phyloP scores from a whole-genome alignment of 2,888 invertebrate genomes.

The Rhagium mordax region DNA sequence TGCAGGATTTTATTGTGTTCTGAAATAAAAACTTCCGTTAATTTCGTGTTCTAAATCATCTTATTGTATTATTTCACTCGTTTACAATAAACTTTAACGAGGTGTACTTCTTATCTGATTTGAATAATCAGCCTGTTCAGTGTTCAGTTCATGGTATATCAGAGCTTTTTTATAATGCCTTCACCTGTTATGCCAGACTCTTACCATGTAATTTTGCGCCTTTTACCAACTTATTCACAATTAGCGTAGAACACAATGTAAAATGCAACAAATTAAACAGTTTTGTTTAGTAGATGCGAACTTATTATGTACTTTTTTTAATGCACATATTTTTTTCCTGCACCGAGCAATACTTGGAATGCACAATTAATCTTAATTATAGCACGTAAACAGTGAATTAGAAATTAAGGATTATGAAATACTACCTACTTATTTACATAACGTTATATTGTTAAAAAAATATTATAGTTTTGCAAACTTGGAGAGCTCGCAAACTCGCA shows the following conservation, averaged over 20 bases:
- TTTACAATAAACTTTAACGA: slow-evolving; percentile 58
- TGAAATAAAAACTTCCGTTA: slow-evolving; percentile 60
- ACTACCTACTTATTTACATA: too few relatives aligned
- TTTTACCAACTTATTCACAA: slow-evolving; percentile 18
- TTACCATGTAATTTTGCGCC: background rate
- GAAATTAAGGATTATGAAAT: too few relatives aligned
- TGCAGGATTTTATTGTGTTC: slow-evolving; percentile 51
- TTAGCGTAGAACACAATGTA: slow-evolving; percentile 5
- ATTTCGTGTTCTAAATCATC: slow-evolving; percentile 57
- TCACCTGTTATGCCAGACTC: slow-evolving; percentile 20
- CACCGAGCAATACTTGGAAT: background rate
- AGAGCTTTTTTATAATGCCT: slow-evolving; percentile 21
- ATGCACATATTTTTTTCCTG: background rate
- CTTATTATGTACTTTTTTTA: slow-evolving; percentile 21
- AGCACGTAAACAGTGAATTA: too few relatives aligned
- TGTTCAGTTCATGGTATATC: slow-evolving; percentile 4
- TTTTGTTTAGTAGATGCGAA: slow-evolving; percentile 10
- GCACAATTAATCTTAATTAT: too few relatives aligned
- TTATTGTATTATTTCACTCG: slow-evolving; percentile 53
- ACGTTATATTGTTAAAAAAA: too few relatives aligned
- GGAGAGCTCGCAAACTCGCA: too few relatives aligned
- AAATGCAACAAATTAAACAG: slow-evolving; percentile 24
- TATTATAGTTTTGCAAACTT: too few relatives aligned
- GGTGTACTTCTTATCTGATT: slow-evolving; percentile 56
- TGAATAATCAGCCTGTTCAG: slow-evolving; percentile 49